A percentile compares a stretch with the other conserved stretches of the same genome.
phyloP scores from a whole-genome alignment of 1,140 invertebrate genomes.

The Zaprionus inermis region DNA sequence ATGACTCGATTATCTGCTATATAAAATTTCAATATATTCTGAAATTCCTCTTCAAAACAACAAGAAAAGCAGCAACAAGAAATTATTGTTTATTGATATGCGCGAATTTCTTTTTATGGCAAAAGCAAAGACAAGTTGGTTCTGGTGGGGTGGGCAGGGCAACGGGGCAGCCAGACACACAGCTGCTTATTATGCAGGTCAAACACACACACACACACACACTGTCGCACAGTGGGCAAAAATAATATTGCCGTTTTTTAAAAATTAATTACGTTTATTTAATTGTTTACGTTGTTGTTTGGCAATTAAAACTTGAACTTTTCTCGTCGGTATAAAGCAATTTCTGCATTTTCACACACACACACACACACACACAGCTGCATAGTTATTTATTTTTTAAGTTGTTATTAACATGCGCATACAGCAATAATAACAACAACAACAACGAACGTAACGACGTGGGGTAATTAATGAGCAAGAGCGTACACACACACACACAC shows the following conservation, averaged over 20 bases:
- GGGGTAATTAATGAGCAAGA: slow-evolving; percentile 69
- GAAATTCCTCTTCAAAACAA: neutral
- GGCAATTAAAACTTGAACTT: slow-evolving; percentile 66
- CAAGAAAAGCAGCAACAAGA: neutral
- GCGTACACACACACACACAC: slow-evolving; percentile 41
- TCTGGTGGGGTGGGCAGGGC: no score
- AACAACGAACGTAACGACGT: slow-evolving; percentile 39
- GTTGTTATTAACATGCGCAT: slow-evolving; percentile 65
- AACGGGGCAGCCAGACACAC: neutral
- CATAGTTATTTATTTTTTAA: slow-evolving; percentile 69
- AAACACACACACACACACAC: slow-evolving; percentile 31
- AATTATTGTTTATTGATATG: slow-evolving; percentile 2
- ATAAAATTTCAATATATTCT: slow-evolving; percentile 7
- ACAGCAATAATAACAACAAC: slow-evolving; percentile 15
- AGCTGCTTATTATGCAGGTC: slow-evolving; percentile 28
- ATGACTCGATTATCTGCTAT: neutral
- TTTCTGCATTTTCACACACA: slow-evolving; percentile 53
- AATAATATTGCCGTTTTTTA: slow-evolving; percentile 9
- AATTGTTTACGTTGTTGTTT: slow-evolving; percentile 66
- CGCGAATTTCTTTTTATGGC: neutral
- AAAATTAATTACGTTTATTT: slow-evolving; percentile 62
- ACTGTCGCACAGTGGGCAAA: slow-evolving; percentile 33
- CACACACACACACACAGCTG: slow-evolving; percentile 12
- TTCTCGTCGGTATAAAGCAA: slow-evolving; percentile 55
- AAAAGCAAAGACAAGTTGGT: neutral